These are phyloP conservation scores for Pachycephala philippinensis DNA, from an alignment of 2,113 vertebrate genomes.

Conservation along the genomic window DNA sequence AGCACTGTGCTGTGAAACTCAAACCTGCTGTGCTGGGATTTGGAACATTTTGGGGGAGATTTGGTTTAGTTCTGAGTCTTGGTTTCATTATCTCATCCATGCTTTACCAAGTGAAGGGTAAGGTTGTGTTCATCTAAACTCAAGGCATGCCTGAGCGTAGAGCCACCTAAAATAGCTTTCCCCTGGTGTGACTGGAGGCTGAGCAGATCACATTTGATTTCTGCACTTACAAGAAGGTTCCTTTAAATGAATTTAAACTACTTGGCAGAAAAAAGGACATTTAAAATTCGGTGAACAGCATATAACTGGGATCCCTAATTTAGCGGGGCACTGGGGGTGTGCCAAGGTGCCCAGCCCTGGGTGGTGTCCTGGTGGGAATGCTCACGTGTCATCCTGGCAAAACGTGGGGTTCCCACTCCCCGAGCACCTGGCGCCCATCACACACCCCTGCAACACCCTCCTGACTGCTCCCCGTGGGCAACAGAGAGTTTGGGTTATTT, in stretches of 20 bases:
- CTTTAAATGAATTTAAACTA: not conserved
- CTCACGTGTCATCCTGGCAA: not conserved
- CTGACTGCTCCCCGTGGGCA: fast-evolving
- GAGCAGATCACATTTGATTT: not conserved
- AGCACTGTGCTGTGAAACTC: not conserved
- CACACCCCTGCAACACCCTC: not conserved
- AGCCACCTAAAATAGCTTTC: not conserved
- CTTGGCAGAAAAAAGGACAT: not conserved
- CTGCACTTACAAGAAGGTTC: not conserved
- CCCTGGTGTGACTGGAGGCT: not conserved
- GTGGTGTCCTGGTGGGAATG: not conserved
- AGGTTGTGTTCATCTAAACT: not conserved
- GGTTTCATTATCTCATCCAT: not conserved
- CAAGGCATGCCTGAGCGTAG: not conserved
- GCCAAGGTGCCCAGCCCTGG: fast-evolving
- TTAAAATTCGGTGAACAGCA: not conserved
- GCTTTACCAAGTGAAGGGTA: not conserved
- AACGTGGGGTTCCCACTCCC: not conserved
- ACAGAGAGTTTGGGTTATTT: not conserved
- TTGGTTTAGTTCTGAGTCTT: not conserved
- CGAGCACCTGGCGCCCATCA: fast-evolving
- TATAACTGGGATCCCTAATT: not conserved
- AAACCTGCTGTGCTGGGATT: not conserved
- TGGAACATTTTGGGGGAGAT: fast-evolving
- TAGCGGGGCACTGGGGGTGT: not conserved